Percentiles rank a stretch among this genome's conserved stretches.
phyloP scores from a whole-genome alignment of 2,888 invertebrate species.

The Dryobotodes eremita region DNA sequence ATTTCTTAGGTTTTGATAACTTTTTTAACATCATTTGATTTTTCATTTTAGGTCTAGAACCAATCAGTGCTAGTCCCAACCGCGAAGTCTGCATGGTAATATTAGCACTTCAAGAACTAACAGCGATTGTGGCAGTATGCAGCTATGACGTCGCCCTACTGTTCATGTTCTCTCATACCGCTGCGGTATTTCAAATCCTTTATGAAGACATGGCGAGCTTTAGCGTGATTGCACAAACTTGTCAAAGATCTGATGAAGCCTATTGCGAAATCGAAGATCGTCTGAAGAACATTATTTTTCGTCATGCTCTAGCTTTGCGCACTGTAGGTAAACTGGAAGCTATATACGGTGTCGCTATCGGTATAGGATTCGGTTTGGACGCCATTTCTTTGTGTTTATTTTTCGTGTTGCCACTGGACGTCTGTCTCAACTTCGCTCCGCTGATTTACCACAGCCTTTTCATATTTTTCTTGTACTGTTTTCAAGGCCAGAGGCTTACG shows the following conservation, averaged over 20 bases:
- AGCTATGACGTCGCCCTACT: conserved; percentile 70
- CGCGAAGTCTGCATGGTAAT: conserved; percentile 68
- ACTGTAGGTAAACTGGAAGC: conserved; percentile 70
- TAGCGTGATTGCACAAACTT: conserved; percentile 39
- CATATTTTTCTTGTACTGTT: conserved; percentile 74
- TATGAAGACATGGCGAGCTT: conserved; percentile 67
- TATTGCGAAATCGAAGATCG: conserved; percentile 48
- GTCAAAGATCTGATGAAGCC: conserved; percentile 49
- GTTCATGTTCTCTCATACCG: conserved; percentile 72
- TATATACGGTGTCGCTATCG: conserved; percentile 67
- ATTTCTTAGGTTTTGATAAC: neutral
- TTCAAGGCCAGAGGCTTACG: conserved; percentile 73
- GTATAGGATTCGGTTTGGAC: conserved; percentile 68
- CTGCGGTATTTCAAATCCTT: conserved; percentile 70
- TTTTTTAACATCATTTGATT: neutral
- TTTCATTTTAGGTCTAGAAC: conserved; percentile 66
- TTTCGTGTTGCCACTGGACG: conserved; percentile 70
- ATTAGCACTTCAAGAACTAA: conserved; percentile 69
- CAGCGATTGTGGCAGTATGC: conserved; percentile 60
- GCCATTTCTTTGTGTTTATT: conserved; percentile 72
- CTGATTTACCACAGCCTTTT: conserved; percentile 67
- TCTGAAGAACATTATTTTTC: conserved; percentile 61
- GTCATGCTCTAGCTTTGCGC: conserved; percentile 67
- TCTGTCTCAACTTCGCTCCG: conserved; percentile 69
- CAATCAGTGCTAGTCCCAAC: conserved; percentile 64